Evolutionary conservation across 2,113 vertebrate species (phyloP), one percentile per base, ranked within the genome.

Genomic region (Campylorhamphus procurvoides): DNA sequence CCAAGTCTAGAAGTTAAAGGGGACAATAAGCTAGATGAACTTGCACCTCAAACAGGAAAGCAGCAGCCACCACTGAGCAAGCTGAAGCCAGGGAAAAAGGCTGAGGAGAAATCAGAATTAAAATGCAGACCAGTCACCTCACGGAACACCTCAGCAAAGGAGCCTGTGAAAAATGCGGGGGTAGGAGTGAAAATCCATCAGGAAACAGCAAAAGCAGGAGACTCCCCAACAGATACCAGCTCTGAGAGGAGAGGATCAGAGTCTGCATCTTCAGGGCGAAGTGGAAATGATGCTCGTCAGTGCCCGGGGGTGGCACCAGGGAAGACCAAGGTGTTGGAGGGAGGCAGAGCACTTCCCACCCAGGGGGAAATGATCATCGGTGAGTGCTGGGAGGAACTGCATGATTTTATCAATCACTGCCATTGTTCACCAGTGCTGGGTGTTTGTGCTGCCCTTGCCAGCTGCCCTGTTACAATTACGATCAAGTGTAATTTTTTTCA

Each of bases 341-440:
- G 76, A 23, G 39, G 33, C 40, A 83, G 89, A 93, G 89, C 67
- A 42, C 74, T 89, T 75, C 66, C 66, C 25, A 13, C 20, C 1
- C 53, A 69, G 89, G 79, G 89, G 12, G 94, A 87, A 68, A 28
- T 27, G 8, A 27, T 97, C 39, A 28, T 97, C 0, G 97, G 97
- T 97, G 44, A 93, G 96, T 59, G 64, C 39, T 63, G 31, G 37
- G 29, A 89, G 56, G 49, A 69, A 3, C 7, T 5, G n/a, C 5
- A 29, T 40, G 60, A 35, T 46, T 62, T 75, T 79, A 27, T 42
- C 14, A 78, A 3, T 63, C 55, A 18, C 23, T 72, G 18, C 35
- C 18, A 13, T 31, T 0, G 1, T 53, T 74, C 42, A 17, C 66
- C 31, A 42, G 28, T 53, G 39, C 67, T 47, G 15, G 37, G 15